Evolutionary conservation across 2,888 invertebrate genomes (phyloP), one percentile per base, ranked within the genome.

Genomic region (Dioctria rufipes): DNA sequence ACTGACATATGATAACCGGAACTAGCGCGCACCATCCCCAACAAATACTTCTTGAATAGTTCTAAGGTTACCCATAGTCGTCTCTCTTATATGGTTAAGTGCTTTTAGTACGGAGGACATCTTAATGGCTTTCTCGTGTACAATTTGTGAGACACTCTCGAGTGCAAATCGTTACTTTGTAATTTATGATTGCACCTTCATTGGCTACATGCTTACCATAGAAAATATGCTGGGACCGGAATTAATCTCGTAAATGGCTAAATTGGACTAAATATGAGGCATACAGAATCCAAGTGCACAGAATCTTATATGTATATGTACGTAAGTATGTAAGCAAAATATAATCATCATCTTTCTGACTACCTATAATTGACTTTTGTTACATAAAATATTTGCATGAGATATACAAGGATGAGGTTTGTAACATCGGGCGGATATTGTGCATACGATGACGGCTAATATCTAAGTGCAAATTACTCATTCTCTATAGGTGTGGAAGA

Each of bases 61-160:
- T 77, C 63, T 77, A 77, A 39, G 49, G 43, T 13, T 49, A 25
- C 46, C 61, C 46, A 77, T n/a, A 43, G n/a, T 37, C 61, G 6
- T 8, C 51, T 13, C 6, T 13, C 77, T 13, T 11, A 49, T 37
- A 37, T 6, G 37, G 51, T 51, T 39, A 51, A 51, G 11, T 11
- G 9, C n/a, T 71, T 37, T 71, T 80, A 80, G 40, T 51, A 42
- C 4, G 5, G 78, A 79, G 46, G 69, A 79, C 78, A 78, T 81
- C 77, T 79, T 81, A 81, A 81, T 81, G 81, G 81, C 43, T 81
- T 81, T 81, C 79, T 81, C 81, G 75, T 81, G 81, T 81, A 75
- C 75, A 75, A 40, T 58, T 80, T 80, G 79, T 75, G 80, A 75
- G 80, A 80, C 75, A 67, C 73, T 81, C 73, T 75, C 81, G 67